Conservation (phyloP, 2,113 vertebrate genomes). For the Hypocryptadius cinnamomeus region DNA sequence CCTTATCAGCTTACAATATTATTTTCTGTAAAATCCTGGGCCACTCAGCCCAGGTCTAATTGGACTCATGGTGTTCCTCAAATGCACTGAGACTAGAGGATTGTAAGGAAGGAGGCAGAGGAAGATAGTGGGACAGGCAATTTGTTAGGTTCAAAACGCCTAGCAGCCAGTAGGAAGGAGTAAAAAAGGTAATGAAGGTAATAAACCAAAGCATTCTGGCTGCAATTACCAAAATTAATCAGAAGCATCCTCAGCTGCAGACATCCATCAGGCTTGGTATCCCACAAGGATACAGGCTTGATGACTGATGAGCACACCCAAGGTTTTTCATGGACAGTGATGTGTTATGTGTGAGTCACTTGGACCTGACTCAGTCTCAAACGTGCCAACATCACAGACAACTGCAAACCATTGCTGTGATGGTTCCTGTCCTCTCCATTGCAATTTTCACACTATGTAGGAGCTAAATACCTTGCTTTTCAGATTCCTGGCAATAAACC, state of each 20-base stretch:
- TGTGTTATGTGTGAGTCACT: not conserved
- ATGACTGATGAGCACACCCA: not conserved
- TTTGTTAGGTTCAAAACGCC: not conserved
- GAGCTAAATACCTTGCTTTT: not conserved
- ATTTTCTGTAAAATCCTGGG: not conserved
- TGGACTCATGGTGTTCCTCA: not conserved
- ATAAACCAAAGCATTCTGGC: not conserved
- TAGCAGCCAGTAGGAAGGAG: not conserved
- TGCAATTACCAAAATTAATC: not conserved
- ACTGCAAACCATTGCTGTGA: not conserved
- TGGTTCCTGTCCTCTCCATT: not conserved
- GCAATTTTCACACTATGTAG: not conserved
- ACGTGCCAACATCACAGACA: fast-evolving
- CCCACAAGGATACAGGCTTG: not conserved
- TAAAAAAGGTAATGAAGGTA: too few relatives aligned
- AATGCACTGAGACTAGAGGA: not conserved
- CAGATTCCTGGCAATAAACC: not conserved
- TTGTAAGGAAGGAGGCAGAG: not conserved
- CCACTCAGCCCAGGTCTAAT: not conserved
- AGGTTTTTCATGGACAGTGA: not conserved
- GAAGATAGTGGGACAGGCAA: not conserved
- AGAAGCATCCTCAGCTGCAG: not conserved
- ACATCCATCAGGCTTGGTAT: not conserved
- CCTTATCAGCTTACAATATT: fast-evolving
- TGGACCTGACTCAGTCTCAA: not conserved